Evolutionary conservation across 2,113 vertebrate species (phyloP).

Genomic region (Antigone vipio): DNA sequence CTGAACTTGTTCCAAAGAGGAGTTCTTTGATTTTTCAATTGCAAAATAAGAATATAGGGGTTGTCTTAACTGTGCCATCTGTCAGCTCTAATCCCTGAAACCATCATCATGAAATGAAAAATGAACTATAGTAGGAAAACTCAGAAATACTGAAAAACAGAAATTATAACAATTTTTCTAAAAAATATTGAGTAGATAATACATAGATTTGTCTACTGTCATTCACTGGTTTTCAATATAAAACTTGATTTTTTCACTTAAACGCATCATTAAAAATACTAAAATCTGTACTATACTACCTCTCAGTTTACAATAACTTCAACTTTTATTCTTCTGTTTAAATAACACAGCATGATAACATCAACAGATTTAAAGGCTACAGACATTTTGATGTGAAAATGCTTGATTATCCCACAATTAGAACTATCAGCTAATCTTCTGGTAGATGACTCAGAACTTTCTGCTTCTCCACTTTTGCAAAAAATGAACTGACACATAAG

Average conservation of each 20-base stretch:
- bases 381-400: background rate
- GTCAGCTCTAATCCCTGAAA: background rate
- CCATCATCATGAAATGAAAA: background rate
- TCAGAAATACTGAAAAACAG: background rate
- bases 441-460: background rate
- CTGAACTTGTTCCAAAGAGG: background rate
- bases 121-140: background rate
- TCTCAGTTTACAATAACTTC: background rate
- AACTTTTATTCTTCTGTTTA: background rate
- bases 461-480: background rate
- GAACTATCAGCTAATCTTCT: background rate
- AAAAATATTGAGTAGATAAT: background rate
- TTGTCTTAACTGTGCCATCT: too few relatives aligned
- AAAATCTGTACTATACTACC: background rate
- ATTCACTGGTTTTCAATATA: background rate
- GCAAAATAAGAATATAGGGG: background rate
- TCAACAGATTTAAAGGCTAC: background rate
- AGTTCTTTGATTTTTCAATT: background rate
- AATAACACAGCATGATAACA: background rate
- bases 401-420: background rate
- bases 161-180: background rate
- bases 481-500: background rate
- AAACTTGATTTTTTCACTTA: background rate
- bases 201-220: background rate
- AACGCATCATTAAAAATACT: background rate